Conservation (phyloP, 2,113 vertebrate genomes). For the Ptychochromis oligacanthus region DNA sequence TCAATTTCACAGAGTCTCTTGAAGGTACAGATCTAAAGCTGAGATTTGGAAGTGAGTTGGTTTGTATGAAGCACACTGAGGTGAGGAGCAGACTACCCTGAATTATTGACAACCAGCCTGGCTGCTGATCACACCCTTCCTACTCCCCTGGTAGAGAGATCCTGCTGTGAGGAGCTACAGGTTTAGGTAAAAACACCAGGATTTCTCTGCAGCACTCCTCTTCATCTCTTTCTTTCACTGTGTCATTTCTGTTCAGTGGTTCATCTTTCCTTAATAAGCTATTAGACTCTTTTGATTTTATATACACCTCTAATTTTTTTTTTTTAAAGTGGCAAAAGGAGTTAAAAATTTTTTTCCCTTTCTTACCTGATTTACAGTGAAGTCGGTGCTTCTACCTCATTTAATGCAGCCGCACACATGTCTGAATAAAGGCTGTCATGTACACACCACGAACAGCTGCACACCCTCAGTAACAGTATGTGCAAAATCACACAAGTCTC, state of each 20-base stretch:
- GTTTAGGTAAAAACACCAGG: constrained; percentile 19
- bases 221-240: background rate
- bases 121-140: constrained; percentile 46
- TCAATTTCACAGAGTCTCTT: constrained; percentile 3
- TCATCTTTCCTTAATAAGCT: background rate
- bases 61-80: constrained; percentile 28
- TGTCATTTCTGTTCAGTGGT: background rate
- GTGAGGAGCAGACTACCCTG: constrained; percentile 42
- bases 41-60: constrained; percentile 7
- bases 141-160: constrained; percentile 15
- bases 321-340: background rate
- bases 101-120: constrained; percentile 56
- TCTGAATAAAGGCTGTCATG: background rate
- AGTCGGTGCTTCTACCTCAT: background rate
- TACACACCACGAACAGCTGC: background rate
- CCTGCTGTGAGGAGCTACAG: constrained; percentile 41
- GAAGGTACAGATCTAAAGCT: constrained; percentile 11
- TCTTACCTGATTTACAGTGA: background rate
- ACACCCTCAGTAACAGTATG: background rate
- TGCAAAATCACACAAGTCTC: background rate
- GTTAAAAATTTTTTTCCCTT: background rate
- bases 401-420: background rate
- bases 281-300: background rate
- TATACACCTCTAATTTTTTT: background rate
- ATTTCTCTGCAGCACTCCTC: background rate